These are phyloP conservation scores for Rhopalosiphum nymphaeae DNA, from an alignment of 2,888 invertebrate genomes.

Conservation along the genomic window DNA sequence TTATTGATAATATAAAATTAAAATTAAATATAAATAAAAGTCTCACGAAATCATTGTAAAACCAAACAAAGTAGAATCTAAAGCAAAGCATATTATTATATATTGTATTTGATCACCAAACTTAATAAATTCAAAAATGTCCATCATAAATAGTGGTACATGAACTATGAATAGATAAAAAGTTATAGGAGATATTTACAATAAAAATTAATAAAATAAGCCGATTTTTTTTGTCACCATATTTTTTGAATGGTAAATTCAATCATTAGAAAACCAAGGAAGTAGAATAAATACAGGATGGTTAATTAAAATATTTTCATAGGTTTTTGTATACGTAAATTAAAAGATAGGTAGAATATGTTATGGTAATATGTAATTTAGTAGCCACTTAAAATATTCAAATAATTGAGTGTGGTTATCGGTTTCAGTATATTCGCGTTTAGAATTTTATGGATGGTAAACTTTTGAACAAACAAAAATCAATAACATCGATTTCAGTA, in stretches of 20 bases:
- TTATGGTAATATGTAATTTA: not conserved
- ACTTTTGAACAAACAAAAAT: not conserved
- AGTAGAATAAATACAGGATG: too few species aligned
- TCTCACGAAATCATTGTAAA: too few species aligned
- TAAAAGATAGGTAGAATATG: not conserved
- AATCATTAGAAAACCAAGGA: not conserved
- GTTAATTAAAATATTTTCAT: too few species aligned
- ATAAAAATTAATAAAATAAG: not conserved
- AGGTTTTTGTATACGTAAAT: too few species aligned
- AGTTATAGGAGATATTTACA: not conserved
- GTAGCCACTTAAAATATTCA: not conserved
- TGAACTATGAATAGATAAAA: not conserved
- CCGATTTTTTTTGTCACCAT: not conserved
- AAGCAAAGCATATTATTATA: not conserved
- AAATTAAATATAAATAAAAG: too few species aligned
- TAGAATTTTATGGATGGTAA: not conserved
- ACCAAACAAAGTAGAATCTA: too few species aligned
- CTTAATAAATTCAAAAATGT: not conserved
- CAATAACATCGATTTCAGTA: too few species aligned
- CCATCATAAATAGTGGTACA: not conserved
- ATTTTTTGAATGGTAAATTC: not conserved
- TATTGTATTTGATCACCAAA: too few species aligned
- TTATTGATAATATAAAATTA: not conserved
- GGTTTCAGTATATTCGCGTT: not conserved
- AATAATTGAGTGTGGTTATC: not conserved